phyloP scores from a whole-genome alignment of 1,140 invertebrate species.

The Lamellibrachia luymesi region DNA sequence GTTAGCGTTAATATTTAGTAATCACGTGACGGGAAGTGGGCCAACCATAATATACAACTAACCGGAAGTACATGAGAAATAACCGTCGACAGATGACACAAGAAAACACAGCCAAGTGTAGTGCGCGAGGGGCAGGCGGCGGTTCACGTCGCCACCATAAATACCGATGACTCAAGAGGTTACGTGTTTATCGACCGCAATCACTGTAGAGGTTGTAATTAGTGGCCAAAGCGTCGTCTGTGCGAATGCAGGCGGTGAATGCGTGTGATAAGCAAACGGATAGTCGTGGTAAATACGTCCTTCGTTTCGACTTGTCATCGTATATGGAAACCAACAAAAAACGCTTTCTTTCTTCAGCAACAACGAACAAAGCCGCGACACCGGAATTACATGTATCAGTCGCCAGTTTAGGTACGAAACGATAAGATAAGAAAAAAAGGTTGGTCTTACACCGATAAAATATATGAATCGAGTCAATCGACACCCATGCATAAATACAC shows the following conservation, averaged over 20 bases:
- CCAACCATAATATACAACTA: too few species aligned
- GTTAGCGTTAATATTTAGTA: too few species aligned
- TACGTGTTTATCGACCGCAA: background rate
- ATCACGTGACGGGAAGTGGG: too few species aligned
- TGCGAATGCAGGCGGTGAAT: background rate
- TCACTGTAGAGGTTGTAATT: background rate
- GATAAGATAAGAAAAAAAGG: too few species aligned
- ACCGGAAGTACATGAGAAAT: too few species aligned
- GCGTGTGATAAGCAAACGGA: background rate
- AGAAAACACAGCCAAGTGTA: background rate
- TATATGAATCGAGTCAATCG: too few species aligned
- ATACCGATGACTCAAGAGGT: background rate
- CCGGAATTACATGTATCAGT: background rate
- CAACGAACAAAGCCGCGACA: background rate
- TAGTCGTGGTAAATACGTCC: background rate
- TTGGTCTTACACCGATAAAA: too few species aligned
- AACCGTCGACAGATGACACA: background rate
- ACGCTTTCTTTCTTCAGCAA: background rate
- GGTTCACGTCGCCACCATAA: background rate
- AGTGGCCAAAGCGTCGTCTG: background rate
- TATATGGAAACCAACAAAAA: background rate
- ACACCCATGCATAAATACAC: too few species aligned
- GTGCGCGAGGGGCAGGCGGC: background rate
- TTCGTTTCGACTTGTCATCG: background rate
- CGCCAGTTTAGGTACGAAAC: background rate